Evolutionary conservation across 1,140 invertebrate genomes (phyloP).

Genomic region (Colletes gigas): DNA sequence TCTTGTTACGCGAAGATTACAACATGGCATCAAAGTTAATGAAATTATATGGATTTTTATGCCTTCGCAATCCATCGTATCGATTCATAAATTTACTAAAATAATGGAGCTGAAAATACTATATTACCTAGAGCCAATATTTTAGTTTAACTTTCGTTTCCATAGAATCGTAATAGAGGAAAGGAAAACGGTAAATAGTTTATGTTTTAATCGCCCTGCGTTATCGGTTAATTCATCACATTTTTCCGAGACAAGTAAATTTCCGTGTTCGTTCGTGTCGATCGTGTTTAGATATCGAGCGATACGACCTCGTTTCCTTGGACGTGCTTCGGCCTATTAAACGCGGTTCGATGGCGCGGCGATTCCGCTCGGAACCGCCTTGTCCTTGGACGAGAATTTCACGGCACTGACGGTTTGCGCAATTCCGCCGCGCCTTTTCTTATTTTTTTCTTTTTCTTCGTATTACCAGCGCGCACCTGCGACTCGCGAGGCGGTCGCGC

Average conservation of each 20-base stretch:
- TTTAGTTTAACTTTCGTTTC: too few species aligned
- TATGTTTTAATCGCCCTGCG: too few species aligned
- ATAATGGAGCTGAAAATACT: too few species aligned
- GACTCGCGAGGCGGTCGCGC: background rate
- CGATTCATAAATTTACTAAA: too few species aligned
- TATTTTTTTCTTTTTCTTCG: background rate
- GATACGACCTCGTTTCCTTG: constrained; percentile 34
- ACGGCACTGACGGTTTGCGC: constrained; percentile 39
- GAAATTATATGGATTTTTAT: too few species aligned
- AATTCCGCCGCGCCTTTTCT: constrained; percentile 36
- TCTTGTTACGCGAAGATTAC: too few species aligned
- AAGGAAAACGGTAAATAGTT: too few species aligned
- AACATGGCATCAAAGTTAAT: too few species aligned
- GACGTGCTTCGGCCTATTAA: constrained; percentile 33
- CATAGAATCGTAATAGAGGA: too few species aligned
- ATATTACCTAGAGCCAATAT: too few species aligned
- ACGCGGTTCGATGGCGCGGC: constrained; percentile 10
- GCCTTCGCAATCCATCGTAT: too few species aligned
- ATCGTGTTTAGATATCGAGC: constrained; percentile 42
- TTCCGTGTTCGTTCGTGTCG: constrained; percentile 1
- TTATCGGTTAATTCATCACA: too few species aligned
- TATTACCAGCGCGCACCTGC: constrained; percentile 28
- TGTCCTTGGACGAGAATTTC: constrained; percentile 60
- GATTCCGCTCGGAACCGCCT: constrained; percentile 44
- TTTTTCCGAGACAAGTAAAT: constrained; percentile 19